These are phyloP conservation scores for Vollenhovia emeryi DNA, from an alignment of 1,140 invertebrate species.

Conservation along the genomic window DNA sequence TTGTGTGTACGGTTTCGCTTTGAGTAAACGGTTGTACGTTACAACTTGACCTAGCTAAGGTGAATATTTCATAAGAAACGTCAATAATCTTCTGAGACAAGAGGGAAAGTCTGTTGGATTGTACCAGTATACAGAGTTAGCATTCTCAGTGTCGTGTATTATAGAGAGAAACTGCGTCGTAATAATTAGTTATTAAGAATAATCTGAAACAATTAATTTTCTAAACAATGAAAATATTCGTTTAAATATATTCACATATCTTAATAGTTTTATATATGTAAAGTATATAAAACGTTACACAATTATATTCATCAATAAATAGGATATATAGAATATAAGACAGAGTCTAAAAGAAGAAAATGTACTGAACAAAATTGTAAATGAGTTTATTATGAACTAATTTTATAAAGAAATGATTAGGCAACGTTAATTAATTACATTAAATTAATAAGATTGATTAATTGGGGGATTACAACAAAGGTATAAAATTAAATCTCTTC, in stretches of 20 bases:
- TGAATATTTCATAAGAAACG: conserved; percentile 41
- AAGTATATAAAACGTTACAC: neutral
- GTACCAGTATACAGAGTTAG: neutral
- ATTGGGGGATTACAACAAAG: neutral
- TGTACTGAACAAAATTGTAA: neutral
- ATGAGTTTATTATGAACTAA: neutral
- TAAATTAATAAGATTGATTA: conserved; percentile 15
- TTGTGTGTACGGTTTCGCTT: neutral
- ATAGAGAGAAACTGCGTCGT: neutral
- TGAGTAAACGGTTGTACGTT: neutral
- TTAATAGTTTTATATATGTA: neutral
- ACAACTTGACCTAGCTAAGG: neutral
- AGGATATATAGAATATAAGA: neutral
- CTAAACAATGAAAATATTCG: neutral
- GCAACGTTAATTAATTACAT: neutral
- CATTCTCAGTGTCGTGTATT: neutral
- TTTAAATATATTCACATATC: neutral
- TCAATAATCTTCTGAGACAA: conserved; percentile 4
- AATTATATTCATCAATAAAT: neutral
- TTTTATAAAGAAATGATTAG: neutral
- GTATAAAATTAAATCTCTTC: neutral
- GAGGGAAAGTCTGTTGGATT: neutral
- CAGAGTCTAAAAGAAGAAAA: neutral
- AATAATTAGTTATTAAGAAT: neutral
- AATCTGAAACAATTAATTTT: neutral